A percentile compares a stretch with the other conserved stretches of the same genome.
Evolutionary conservation across 2,113 vertebrate species (phyloP).

Genomic region (Protobothrops flavoviridis): DNA sequence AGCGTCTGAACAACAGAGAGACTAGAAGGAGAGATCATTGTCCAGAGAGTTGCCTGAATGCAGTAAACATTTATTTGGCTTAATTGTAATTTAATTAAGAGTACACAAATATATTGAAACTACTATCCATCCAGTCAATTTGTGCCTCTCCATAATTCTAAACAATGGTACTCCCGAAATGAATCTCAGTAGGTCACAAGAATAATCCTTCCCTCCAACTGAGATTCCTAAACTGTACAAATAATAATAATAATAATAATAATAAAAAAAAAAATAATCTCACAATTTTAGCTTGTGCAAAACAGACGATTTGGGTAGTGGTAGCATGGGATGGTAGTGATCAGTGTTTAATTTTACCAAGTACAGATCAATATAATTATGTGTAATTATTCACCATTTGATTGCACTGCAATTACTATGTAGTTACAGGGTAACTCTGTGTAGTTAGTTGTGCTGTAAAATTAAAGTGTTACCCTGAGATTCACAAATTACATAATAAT

Average conservation of each 20-base stretch:
- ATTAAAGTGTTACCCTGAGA: constrained; percentile 41
- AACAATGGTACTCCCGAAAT: accelerated
- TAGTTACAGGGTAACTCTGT: neutral
- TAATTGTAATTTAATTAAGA: constrained; percentile 68
- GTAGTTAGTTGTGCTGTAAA: constrained; percentile 15
- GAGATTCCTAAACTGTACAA: neutral
- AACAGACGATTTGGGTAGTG: neutral
- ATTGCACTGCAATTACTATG: neutral
- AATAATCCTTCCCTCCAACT: neutral
- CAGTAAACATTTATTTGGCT: constrained; percentile 57
- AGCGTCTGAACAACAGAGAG: constrained; percentile 31
- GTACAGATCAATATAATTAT: neutral
- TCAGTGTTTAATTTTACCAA: constrained; percentile 13
- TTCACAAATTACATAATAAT: constrained; percentile 17
- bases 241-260: no score
- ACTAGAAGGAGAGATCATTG: constrained; percentile 30
- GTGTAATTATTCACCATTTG: constrained; percentile 43
- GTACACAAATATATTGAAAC: constrained; percentile 51
- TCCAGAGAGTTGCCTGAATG: constrained; percentile 42
- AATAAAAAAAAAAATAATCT: no score
- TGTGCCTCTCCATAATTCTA: neutral
- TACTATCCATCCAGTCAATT: neutral
- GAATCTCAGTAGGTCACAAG: accelerated
- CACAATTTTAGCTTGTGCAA: constrained; percentile 16
- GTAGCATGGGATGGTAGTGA: neutral